Percentiles rank a stretch among this genome's conserved stretches.
These are phyloP conservation scores for Xenops minutus DNA, from an alignment of 2,797 vertebrate species.

Conservation along the genomic window DNA sequence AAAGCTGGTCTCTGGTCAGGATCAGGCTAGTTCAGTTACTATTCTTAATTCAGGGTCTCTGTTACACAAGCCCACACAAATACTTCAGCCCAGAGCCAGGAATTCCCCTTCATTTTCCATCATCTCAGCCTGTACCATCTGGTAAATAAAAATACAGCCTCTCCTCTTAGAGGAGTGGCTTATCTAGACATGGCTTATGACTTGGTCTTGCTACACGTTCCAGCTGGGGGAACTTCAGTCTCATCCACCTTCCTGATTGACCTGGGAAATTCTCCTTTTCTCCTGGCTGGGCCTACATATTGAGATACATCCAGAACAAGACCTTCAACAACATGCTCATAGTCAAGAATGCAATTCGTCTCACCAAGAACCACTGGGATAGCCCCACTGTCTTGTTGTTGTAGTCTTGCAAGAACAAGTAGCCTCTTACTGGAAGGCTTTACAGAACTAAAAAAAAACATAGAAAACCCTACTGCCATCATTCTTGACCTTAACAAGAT, in stretches of 20 bases:
- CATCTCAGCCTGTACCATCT: not conserved
- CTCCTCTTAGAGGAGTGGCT: not conserved
- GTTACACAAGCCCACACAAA: not conserved
- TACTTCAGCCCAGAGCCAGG: not conserved
- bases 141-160: not conserved
- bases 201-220: not conserved
- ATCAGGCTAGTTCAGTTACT: not conserved
- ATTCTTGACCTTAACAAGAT: not conserved
- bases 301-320: not conserved
- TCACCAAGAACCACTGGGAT: not conserved
- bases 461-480: not conserved
- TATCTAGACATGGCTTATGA: not conserved
- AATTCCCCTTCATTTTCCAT: not conserved
- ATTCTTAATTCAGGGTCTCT: not conserved
- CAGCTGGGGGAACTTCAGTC: not conserved
- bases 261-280: not conserved
- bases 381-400: no score
- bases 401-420: not conserved
- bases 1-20: not conserved
- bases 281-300: accelerated
- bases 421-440: not conserved
- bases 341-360: not conserved
- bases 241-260: not conserved
- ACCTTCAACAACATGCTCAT: not conserved
- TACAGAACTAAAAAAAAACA: not conserved